Percentiles rank a stretch among this genome's conserved stretches.
These are phyloP conservation scores for Luperina testacea DNA, from an alignment of 2,888 invertebrate species.

Conservation along the genomic window DNA sequence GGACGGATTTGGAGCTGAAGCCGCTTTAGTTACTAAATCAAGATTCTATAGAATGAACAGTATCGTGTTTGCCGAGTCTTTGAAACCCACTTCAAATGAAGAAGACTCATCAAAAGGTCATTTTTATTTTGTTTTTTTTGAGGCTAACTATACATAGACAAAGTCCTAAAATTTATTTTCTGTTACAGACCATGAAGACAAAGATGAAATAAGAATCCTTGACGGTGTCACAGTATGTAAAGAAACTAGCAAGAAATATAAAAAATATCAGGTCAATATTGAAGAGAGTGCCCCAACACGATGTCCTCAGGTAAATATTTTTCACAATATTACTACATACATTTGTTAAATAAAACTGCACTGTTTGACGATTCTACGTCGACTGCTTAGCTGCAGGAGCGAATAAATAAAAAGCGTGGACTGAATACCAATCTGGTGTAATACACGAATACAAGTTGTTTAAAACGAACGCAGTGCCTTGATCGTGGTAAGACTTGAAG, in stretches of 20 bases:
- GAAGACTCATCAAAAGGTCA: slow-evolving; percentile 28
- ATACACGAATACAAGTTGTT: no score
- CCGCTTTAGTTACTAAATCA: not conserved
- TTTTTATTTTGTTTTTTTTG: not conserved
- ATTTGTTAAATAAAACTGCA: not conserved
- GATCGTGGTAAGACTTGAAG: no score
- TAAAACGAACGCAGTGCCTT: no score
- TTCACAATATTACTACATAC: not conserved
- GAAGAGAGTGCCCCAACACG: slow-evolving; percentile 12
- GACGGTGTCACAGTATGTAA: slow-evolving; percentile 51
- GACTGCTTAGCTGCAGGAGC: no score
- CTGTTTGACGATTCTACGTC: no score
- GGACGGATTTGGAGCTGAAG: not conserved
- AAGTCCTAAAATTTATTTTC: not conserved
- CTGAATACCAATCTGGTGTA: no score
- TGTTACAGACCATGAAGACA: not conserved
- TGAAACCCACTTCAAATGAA: slow-evolving; percentile 18
- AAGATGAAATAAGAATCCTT: slow-evolving; percentile 30
- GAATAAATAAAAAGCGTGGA: no score
- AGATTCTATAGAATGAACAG: slow-evolving; percentile 36
- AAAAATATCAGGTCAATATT: slow-evolving; percentile 55
- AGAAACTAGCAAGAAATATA: slow-evolving; percentile 47
- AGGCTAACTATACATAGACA: not conserved
- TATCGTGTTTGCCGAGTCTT: slow-evolving; percentile 60
- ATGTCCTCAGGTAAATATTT: slow-evolving; percentile 58